Conservation (phyloP, 2,113 vertebrate genomes). For the Beaufortia kweichowensis region DNA sequence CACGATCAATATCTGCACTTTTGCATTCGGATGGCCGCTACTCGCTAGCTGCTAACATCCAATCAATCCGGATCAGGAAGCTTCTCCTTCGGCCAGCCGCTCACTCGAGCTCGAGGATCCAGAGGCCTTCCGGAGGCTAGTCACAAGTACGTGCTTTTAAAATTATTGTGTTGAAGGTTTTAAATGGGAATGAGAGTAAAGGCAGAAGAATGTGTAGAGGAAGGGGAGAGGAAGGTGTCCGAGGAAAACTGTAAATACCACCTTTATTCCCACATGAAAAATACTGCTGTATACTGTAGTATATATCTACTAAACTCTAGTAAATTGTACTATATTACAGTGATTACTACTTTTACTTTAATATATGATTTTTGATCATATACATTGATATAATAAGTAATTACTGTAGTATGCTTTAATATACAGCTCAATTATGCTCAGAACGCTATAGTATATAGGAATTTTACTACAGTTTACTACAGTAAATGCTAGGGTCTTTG, state of each 20-base stretch:
- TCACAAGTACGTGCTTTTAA: neutral
- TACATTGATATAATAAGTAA: no score
- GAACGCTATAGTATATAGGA: no score
- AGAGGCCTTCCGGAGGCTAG: neutral
- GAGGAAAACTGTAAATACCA: neutral
- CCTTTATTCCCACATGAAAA: neutral
- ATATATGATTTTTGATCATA: no score
- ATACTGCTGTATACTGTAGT: no score
- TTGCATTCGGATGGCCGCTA: neutral
- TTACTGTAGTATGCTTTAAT: no score
- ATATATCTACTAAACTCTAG: no score
- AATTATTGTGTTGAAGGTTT: neutral
- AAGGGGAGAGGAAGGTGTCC: neutral
- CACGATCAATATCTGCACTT: neutral
- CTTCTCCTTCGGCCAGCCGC: neutral
- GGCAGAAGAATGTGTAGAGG: neutral
- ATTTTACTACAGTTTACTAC: no score
- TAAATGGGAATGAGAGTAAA: neutral
- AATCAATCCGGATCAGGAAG: neutral
- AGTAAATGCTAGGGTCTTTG: no score
- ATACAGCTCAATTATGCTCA: no score
- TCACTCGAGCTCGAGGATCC: conserved; percentile 4
- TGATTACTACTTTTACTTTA: no score
- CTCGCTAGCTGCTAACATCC: neutral
- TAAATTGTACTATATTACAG: no score